These are phyloP conservation scores for Argyrosomus regius DNA, from an alignment of 2,797 vertebrate species.

Conservation along the genomic window DNA sequence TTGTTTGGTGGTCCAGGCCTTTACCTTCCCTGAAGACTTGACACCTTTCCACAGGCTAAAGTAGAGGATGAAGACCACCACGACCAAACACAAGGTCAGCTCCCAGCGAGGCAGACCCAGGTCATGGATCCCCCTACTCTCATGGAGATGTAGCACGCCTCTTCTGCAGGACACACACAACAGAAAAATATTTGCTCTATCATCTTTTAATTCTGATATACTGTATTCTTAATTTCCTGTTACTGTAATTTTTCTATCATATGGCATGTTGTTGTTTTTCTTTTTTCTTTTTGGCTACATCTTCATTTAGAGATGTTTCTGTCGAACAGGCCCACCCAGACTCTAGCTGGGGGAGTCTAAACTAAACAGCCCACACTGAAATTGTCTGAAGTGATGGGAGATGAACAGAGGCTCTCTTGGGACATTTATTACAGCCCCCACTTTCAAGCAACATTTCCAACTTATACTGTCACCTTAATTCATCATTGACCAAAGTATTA, in stretches of 20 bases:
- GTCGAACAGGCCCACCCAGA: conserved; percentile 12
- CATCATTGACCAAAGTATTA: background rate
- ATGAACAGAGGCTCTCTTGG: background rate
- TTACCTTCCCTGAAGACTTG: conserved; percentile 99
- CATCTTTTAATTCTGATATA: background rate
- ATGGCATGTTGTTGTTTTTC: background rate
- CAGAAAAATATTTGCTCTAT: background rate
- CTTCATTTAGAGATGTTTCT: conserved; percentile 9
- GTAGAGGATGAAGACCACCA: conserved; percentile 94
- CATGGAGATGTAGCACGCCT: conserved; percentile 92
- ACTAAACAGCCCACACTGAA: conserved; percentile 5
- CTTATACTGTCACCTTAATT: background rate
- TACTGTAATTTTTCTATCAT: background rate
- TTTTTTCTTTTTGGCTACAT: conserved; percentile 13
- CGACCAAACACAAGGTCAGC: conserved; percentile 90
- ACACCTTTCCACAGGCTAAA: conserved; percentile 99
- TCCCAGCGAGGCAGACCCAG: conserved; percentile 95
- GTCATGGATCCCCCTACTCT: conserved; percentile 93
- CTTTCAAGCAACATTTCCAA: background rate
- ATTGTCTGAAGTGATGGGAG: background rate
- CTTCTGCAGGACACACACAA: conserved; percentile 82
- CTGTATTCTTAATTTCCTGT: background rate
- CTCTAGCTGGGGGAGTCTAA: conserved; percentile 1
- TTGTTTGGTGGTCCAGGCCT: background rate
- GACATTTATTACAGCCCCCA: background rate